Conservation (phyloP, 2,888 invertebrate species). For the Agapostemon virescens region DNA sequence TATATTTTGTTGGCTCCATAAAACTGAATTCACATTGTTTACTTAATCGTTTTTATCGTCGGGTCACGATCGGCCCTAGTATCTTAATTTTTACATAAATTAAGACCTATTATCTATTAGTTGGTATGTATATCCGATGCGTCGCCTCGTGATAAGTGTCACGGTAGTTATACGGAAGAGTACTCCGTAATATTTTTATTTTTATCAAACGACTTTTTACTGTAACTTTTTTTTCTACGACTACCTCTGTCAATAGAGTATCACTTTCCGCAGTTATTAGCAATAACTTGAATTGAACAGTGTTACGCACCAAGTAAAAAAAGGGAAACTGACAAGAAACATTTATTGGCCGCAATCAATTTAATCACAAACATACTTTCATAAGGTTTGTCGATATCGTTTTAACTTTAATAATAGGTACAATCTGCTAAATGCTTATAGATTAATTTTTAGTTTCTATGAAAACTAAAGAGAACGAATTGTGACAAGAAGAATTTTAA, state of each 20-base stretch:
- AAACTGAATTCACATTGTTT: slow-evolving; percentile 66
- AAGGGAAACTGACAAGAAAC: slow-evolving; percentile 6
- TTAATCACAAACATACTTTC: slow-evolving; percentile 11
- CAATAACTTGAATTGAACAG: neutral
- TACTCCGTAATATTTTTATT: slow-evolving; percentile 43
- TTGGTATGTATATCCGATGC: slow-evolving; percentile 66
- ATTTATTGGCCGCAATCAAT: slow-evolving; percentile 4
- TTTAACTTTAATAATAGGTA: neutral
- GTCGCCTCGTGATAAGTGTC: slow-evolving; percentile 69
- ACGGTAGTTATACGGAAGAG: slow-evolving; percentile 74
- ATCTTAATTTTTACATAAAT: slow-evolving; percentile 70
- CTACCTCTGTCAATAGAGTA: neutral
- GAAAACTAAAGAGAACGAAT: neutral
- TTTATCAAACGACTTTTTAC: slow-evolving; percentile 12
- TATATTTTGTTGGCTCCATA: slow-evolving; percentile 59
- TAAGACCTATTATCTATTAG: slow-evolving; percentile 58
- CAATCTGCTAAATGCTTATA: slow-evolving; percentile 3
- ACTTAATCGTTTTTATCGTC: slow-evolving; percentile 68
- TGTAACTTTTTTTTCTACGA: neutral
- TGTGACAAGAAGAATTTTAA: neutral
- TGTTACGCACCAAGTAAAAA: slow-evolving; percentile 9
- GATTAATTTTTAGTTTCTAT: neutral
- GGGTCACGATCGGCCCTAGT: slow-evolving; percentile 63
- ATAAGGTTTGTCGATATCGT: slow-evolving; percentile 2
- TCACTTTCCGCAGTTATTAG: slow-evolving; percentile 20